Percentiles rank a stretch among this genome's conserved stretches.
These are phyloP conservation scores for Onychostoma macrolepis DNA, from an alignment of 2,113 vertebrate genomes.

Conservation along the genomic window DNA sequence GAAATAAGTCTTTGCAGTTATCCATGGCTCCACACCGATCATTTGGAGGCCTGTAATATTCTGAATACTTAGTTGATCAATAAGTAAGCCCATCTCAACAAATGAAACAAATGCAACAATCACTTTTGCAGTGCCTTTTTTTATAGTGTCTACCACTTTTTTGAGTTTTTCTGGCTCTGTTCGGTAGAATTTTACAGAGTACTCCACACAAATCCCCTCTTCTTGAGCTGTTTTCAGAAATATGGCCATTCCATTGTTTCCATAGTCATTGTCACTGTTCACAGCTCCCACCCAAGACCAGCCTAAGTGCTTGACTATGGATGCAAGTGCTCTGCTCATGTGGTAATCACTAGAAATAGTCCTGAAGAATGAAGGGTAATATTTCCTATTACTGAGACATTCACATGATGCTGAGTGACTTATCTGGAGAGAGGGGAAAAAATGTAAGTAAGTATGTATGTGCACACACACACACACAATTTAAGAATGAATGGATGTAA, in stretches of 20 bases:
- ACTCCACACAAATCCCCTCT: slow-evolving; percentile 75
- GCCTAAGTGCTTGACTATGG: slow-evolving; percentile 74
- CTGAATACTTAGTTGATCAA: slow-evolving; percentile 68
- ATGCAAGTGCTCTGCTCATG: slow-evolving; percentile 69
- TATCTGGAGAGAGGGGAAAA: slow-evolving; percentile 51
- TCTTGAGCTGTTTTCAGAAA: slow-evolving; percentile 69
- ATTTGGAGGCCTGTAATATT: slow-evolving; percentile 75
- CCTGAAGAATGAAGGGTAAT: slow-evolving; percentile 73
- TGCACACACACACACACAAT: too few species aligned
- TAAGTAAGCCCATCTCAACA: slow-evolving; percentile 72
- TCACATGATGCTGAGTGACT: slow-evolving; percentile 77
- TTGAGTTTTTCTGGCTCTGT: slow-evolving; percentile 66
- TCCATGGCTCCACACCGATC: slow-evolving; percentile 77
- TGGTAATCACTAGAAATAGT: slow-evolving; percentile 76
- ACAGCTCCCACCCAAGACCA: slow-evolving; percentile 78
- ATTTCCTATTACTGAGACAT: slow-evolving; percentile 71
- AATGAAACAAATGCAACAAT: slow-evolving; percentile 73
- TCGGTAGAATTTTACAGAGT: slow-evolving; percentile 69
- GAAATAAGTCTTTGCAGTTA: slow-evolving; percentile 69
- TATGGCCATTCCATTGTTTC: slow-evolving; percentile 77
- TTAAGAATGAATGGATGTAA: too few species aligned
- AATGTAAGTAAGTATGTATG: too few species aligned
- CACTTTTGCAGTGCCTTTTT: slow-evolving; percentile 67
- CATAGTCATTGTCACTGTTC: slow-evolving; percentile 76
- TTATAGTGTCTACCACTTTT: slow-evolving; percentile 71